phyloP scores from a whole-genome alignment of 35 echinoderm and acorn worm species.

The Nesometra sesokonis region DNA sequence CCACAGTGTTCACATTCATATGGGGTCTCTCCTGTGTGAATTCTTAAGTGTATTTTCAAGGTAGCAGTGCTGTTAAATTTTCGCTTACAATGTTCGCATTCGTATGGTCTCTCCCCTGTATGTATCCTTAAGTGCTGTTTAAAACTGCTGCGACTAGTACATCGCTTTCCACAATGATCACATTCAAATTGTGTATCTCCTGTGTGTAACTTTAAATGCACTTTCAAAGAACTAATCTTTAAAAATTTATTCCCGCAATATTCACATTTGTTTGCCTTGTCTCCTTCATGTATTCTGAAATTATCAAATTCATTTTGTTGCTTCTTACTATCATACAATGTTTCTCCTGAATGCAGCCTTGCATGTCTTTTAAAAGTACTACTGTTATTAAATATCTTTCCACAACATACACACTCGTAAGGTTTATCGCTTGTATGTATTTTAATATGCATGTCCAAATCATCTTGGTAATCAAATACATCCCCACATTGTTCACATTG shows the following conservation, averaged over 20 bases:
- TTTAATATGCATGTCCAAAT: no score
- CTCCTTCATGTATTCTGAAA: no score
- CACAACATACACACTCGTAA: no score
- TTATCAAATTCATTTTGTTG: no score
- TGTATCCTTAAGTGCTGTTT: background rate
- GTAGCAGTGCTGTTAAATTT: no score
- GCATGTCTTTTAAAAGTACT: slow-evolving; percentile 37
- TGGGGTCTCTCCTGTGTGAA: background rate
- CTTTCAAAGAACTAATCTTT: background rate
- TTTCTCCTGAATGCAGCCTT: slow-evolving; percentile 35
- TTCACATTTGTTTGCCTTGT: background rate
- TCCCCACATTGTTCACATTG: no score
- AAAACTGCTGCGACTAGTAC: no score
- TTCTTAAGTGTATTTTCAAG: background rate
- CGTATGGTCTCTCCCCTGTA: background rate
- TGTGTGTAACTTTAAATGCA: background rate
- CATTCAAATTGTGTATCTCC: background rate
- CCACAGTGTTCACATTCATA: background rate
- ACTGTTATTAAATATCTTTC: slow-evolving; percentile 22
- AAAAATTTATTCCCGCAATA: background rate
- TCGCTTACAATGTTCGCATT: background rate
- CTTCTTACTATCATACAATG: slow-evolving; percentile 17
- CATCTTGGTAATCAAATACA: no score
- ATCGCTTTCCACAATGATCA: background rate
- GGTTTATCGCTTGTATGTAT: no score